Evolutionary conservation across 1,140 invertebrate genomes (phyloP).

Genomic region (Macrosteles quadrilineatus): DNA sequence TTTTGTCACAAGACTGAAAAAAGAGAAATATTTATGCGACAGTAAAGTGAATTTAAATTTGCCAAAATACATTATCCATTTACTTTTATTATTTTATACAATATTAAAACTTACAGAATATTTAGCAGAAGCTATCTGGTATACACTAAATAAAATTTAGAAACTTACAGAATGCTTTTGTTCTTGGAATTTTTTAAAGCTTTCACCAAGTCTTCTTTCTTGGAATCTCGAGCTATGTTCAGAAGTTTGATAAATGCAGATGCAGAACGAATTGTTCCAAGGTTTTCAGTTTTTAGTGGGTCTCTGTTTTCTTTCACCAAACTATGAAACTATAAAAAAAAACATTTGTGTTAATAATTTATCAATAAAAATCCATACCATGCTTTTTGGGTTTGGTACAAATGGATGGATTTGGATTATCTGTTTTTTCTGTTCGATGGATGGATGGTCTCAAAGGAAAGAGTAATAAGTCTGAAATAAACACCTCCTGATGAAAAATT

Average conservation of each 20-base stretch:
- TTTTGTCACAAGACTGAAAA: too few species aligned
- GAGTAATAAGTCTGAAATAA: too few species aligned
- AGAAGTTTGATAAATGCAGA: constrained; percentile 63
- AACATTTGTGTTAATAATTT: not conserved
- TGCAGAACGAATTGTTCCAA: constrained; percentile 66
- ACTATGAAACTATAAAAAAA: constrained; percentile 52
- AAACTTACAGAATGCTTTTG: constrained; percentile 56
- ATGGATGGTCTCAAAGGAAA: too few species aligned
- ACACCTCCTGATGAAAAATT: too few species aligned
- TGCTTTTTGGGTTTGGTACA: too few species aligned
- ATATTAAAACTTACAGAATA: not conserved
- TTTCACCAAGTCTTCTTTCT: constrained; percentile 60
- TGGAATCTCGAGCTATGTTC: constrained; percentile 58
- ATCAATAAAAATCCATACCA: too few species aligned
- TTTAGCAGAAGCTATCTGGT: not conserved
- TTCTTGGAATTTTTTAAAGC: constrained; percentile 59
- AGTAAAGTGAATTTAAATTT: too few species aligned
- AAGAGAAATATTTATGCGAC: too few species aligned
- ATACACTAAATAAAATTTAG: not conserved
- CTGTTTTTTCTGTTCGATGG: too few species aligned
- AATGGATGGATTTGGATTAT: too few species aligned
- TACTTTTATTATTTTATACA: too few species aligned
- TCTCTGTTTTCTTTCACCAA: constrained; percentile 57
- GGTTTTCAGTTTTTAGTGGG: constrained; percentile 53
- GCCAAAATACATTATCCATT: too few species aligned